Evolutionary conservation across 1,140 invertebrate species (phyloP).

Genomic region (Drosophila subpulchrella): DNA sequence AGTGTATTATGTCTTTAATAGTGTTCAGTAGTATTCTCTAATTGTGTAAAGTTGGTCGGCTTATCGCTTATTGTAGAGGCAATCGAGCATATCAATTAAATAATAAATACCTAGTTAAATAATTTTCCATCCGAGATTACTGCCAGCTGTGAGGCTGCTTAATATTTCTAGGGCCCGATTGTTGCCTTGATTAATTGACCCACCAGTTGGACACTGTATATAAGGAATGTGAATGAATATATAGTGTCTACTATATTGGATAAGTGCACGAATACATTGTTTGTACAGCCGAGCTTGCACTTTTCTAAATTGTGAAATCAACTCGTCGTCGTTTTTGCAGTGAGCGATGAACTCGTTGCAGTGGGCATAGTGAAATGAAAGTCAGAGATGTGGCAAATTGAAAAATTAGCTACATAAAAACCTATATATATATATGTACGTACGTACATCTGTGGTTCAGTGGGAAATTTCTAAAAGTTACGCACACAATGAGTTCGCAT

Average conservation of each 20-base stretch:
- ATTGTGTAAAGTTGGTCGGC: slow-evolving; percentile 29
- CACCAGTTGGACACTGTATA: slow-evolving; percentile 21
- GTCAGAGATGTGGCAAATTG: slow-evolving; percentile 68
- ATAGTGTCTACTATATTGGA: slow-evolving; percentile 43
- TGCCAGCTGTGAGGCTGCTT: slow-evolving; percentile 7
- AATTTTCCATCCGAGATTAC: slow-evolving; percentile 40
- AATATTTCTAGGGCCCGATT: slow-evolving; percentile 10
- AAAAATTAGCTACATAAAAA: slow-evolving; percentile 61
- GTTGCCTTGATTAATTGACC: slow-evolving; percentile 28
- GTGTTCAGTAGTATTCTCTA: slow-evolving; percentile 21
- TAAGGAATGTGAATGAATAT: slow-evolving; percentile 33
- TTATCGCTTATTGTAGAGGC: slow-evolving; percentile 42
- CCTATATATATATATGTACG: slow-evolving; percentile 10
- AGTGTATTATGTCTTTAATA: slow-evolving; percentile 31
- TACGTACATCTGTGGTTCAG: slow-evolving; percentile 11
- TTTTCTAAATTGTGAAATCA: slow-evolving; percentile 77
- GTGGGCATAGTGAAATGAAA: slow-evolving; percentile 60
- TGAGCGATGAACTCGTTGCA: slow-evolving; percentile 48
- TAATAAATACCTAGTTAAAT: slow-evolving; percentile 42
- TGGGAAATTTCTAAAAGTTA: slow-evolving; percentile 64
- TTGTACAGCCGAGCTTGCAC: slow-evolving; percentile 55
- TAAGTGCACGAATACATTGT: slow-evolving; percentile 31
- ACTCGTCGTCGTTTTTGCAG: slow-evolving; percentile 43
- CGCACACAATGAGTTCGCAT: slow-evolving; percentile 62
- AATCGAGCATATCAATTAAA: slow-evolving; percentile 53